Evolutionary conservation across 2,888 invertebrate genomes (phyloP).

Genomic region (Noctua janthe): DNA sequence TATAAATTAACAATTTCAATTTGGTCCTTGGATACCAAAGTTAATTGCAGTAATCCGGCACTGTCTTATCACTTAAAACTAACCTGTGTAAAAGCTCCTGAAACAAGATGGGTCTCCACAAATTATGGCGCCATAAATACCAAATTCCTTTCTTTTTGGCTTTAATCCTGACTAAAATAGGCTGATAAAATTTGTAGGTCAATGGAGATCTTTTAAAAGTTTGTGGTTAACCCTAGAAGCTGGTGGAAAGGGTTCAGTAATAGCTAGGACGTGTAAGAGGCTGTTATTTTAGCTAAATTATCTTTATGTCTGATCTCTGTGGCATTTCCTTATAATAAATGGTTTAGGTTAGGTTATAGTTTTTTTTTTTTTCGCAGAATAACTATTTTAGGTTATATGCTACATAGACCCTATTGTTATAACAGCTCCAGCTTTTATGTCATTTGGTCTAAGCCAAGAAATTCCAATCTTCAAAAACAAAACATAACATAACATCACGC

Average conservation of each 20-base stretch:
- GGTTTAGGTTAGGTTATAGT: background rate
- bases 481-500: background rate
- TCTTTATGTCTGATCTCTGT: background rate
- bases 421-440: no score
- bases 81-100: slow-evolving; percentile 59
- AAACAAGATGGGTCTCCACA: slow-evolving; percentile 78
- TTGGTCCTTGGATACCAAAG: background rate
- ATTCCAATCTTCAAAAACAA: background rate
- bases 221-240: background rate
- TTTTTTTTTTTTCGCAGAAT: no score
- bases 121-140: slow-evolving; percentile 83
- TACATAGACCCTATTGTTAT: background rate
- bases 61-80: slow-evolving; percentile 36
- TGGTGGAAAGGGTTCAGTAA: background rate
- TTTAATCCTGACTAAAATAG: slow-evolving; percentile 60
- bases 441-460: background rate
- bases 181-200: slow-evolving; percentile 47
- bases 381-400: background rate
- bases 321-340: background rate
- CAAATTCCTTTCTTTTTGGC: slow-evolving; percentile 73
- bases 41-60: slow-evolving; percentile 1
- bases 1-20: background rate
- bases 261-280: background rate
- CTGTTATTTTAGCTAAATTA: background rate
- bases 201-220: slow-evolving; percentile 26